phyloP scores from a whole-genome alignment of 2,797 vertebrate species.

The Sternarchorhynchus goeldii region DNA sequence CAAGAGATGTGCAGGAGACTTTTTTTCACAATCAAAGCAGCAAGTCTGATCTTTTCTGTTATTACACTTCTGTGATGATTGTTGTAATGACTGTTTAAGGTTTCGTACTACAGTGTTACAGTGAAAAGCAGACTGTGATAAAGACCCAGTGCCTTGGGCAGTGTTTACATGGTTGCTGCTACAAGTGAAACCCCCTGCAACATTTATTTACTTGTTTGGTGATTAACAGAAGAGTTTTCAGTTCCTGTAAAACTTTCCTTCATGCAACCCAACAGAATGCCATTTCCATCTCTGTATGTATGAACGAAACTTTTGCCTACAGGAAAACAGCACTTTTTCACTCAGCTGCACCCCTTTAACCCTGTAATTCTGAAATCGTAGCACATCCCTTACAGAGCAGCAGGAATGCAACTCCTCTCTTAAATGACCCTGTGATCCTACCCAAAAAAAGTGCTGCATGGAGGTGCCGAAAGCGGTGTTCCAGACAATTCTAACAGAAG shows the following conservation, averaged over 20 bases:
- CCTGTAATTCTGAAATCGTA: not conserved
- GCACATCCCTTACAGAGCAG: conserved; percentile 16
- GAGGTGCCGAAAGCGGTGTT: not conserved
- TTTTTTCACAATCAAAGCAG: too few relatives aligned
- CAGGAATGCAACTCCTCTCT: conserved; percentile 18
- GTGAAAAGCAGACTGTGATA: not conserved
- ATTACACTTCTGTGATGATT: not conserved
- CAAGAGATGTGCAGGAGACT: not conserved
- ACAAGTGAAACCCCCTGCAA: not conserved
- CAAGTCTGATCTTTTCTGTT: not conserved
- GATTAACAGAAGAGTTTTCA: conserved; percentile 1
- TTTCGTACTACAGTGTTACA: not conserved
- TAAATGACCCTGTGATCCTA: not conserved
- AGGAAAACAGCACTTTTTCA: not conserved
- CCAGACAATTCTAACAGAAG: conserved; percentile 19
- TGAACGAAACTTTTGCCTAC: not conserved
- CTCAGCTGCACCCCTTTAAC: not conserved
- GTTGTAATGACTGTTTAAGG: not conserved
- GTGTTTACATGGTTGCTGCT: not conserved
- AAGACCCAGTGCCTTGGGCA: not conserved
- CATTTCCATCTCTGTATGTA: not conserved
- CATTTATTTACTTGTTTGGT: not conserved
- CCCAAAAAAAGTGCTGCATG: not conserved
- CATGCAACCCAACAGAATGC: not conserved
- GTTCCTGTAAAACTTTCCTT: too few relatives aligned